These are phyloP conservation scores for Muschampia plurimacula DNA, from an alignment of 2,888 invertebrate species.

Conservation along the genomic window DNA sequence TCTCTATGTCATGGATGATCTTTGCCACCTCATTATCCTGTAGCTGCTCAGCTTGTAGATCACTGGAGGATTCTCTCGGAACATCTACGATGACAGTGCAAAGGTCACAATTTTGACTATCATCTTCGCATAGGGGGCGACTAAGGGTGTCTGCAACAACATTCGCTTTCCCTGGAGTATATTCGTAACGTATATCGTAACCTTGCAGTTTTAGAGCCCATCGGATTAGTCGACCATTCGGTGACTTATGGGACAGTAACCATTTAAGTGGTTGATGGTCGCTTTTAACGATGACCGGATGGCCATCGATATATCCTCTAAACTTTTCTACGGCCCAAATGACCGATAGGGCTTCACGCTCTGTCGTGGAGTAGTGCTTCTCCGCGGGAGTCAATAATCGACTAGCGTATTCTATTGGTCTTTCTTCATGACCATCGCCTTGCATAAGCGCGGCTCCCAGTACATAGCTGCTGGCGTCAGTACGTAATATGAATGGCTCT, in stretches of 20 bases:
- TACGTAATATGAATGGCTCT: too few relatives aligned
- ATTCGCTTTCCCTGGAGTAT: too few relatives aligned
- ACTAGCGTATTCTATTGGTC: neutral
- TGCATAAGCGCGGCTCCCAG: neutral
- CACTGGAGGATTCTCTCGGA: neutral
- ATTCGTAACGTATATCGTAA: neutral
- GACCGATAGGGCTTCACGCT: neutral
- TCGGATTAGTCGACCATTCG: neutral
- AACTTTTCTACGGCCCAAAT: neutral
- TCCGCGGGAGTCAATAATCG: neutral
- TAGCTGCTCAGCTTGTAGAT: neutral
- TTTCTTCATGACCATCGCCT: neutral
- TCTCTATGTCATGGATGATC: too few relatives aligned
- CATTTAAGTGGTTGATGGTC: neutral
- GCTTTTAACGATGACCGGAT: neutral
- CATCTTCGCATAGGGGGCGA: too few relatives aligned
- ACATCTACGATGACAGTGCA: neutral
- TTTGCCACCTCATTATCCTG: neutral
- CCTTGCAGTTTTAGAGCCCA: neutral
- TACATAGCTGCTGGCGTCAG: neutral
- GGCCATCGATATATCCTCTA: neutral
- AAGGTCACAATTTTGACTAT: neutral
- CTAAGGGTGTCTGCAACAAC: too few relatives aligned
- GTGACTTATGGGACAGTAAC: neutral
- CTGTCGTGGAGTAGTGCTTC: conserved; percentile 2